Conservation (phyloP, 2,113 vertebrate genomes). For the Atlantisia rogersi region DNA sequence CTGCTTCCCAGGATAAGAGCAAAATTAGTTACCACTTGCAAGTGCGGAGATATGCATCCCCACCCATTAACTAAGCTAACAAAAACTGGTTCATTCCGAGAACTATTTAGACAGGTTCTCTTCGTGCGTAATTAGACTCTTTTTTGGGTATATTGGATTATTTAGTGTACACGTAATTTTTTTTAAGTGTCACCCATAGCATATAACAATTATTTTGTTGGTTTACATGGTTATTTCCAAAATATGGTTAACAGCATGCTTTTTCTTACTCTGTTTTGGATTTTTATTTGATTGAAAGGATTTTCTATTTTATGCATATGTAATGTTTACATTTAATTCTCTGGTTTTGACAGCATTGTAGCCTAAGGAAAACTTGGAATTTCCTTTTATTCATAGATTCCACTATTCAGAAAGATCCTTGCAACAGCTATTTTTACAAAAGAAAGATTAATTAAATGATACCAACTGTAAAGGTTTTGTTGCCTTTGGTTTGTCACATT, state of each 20-base stretch:
- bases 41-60: not conserved
- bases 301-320: not conserved
- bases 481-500: conserved; percentile 5
- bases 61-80: not conserved
- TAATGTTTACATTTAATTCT: not conserved
- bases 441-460: conserved; percentile 2
- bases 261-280: not conserved
- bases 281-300: not conserved
- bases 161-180: not conserved
- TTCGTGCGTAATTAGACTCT: not conserved
- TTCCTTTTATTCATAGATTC: conserved; percentile 1
- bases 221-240: not conserved
- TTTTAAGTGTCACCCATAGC: not conserved
- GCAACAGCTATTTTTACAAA: conserved; percentile 2
- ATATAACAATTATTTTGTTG: not conserved
- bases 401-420: not conserved
- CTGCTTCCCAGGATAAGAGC: not conserved
- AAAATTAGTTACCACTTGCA: not conserved
- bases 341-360: not conserved
- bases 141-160: not conserved
- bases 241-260: not conserved
- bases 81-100: not conserved
- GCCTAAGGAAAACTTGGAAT: not conserved
- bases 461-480: not conserved
- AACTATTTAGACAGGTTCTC: not conserved